A percentile compares a stretch with the other conserved stretches of the same genome.
Evolutionary conservation across 2,888 invertebrate species (phyloP).

Genomic region (Oscheius sp.): DNA sequence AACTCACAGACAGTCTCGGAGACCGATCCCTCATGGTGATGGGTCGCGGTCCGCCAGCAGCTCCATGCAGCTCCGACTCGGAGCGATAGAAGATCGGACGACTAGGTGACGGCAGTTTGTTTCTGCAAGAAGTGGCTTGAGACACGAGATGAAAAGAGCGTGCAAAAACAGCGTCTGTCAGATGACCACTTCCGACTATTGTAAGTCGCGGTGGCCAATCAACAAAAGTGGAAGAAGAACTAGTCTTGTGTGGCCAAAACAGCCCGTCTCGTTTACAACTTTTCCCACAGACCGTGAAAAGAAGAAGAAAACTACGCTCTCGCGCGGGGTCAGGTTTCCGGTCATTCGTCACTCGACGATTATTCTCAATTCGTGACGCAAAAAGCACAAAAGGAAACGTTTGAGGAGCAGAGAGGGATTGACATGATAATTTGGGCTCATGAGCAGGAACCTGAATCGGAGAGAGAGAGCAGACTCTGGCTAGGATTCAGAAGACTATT

Average conservation of each 20-base stretch:
- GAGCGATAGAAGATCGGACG: slow-evolving; percentile 34
- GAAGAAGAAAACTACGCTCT: background rate
- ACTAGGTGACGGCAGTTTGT: slow-evolving; percentile 33
- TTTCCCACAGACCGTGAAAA: background rate
- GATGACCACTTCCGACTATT: slow-evolving; percentile 26
- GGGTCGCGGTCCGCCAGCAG: slow-evolving; percentile 7
- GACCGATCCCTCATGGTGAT: slow-evolving; percentile 15
- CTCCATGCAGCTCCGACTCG: slow-evolving; percentile 24
- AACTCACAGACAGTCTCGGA: slow-evolving; percentile 29
- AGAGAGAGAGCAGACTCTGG: no score
- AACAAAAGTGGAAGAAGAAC: background rate
- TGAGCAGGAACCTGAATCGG: no score
- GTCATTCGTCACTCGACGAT: slow-evolving; percentile 7
- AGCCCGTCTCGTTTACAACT: background rate
- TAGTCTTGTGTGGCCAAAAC: background rate
- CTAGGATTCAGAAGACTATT: no score
- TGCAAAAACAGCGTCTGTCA: slow-evolving; percentile 23
- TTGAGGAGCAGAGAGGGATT: no score
- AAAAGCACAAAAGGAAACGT: background rate
- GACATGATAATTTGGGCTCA: no score
- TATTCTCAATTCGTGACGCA: slow-evolving; percentile 7
- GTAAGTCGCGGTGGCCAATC: slow-evolving; percentile 10
- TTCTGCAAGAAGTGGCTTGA: background rate
- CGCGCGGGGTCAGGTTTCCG: slow-evolving; percentile 7
- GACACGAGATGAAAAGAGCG: background rate